Percentiles rank a stretch among this genome's conserved stretches.
These are phyloP conservation scores for Stercorarius parasiticus DNA, from an alignment of 2,113 vertebrate genomes.

Conservation along the genomic window DNA sequence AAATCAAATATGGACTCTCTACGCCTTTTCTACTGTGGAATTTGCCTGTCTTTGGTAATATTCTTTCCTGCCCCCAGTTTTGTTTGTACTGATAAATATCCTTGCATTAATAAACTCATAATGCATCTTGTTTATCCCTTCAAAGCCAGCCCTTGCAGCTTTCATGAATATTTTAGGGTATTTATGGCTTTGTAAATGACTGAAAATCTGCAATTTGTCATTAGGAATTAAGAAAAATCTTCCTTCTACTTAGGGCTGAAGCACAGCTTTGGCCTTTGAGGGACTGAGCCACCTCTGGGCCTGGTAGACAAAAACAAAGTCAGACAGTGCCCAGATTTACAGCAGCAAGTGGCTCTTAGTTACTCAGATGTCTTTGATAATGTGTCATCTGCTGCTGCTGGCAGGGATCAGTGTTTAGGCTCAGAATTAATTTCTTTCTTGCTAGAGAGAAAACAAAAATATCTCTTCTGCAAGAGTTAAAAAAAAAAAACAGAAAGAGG, in stretches of 20 bases:
- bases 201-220: slow-evolving; percentile 58
- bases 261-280: slow-evolving; percentile 48
- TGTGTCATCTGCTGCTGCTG: slow-evolving; percentile 30
- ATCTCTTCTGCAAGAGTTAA: neutral
- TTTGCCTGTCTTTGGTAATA: neutral
- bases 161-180: slow-evolving; percentile 41
- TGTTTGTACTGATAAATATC: slow-evolving; percentile 14
- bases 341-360: slow-evolving; percentile 54
- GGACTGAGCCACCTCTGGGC: slow-evolving; percentile 45
- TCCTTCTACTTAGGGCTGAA: neutral
- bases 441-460: slow-evolving; percentile 39
- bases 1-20: neutral
- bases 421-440: slow-evolving; percentile 42
- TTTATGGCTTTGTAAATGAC: slow-evolving; percentile 31
- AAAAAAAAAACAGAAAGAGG: neutral
- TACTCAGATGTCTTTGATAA: slow-evolving; percentile 56
- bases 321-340: slow-evolving; percentile 63
- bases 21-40: neutral
- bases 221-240: slow-evolving; percentile 44
- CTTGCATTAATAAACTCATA: slow-evolving; percentile 7
- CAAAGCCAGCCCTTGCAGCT: slow-evolving; percentile 10
- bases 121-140: slow-evolving; percentile 37
- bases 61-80: neutral
- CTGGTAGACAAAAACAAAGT: slow-evolving; percentile 45
- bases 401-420: slow-evolving; percentile 32